Evolutionary conservation across 2,113 vertebrate genomes (phyloP).

Genomic region (Lamprotornis superbus): DNA sequence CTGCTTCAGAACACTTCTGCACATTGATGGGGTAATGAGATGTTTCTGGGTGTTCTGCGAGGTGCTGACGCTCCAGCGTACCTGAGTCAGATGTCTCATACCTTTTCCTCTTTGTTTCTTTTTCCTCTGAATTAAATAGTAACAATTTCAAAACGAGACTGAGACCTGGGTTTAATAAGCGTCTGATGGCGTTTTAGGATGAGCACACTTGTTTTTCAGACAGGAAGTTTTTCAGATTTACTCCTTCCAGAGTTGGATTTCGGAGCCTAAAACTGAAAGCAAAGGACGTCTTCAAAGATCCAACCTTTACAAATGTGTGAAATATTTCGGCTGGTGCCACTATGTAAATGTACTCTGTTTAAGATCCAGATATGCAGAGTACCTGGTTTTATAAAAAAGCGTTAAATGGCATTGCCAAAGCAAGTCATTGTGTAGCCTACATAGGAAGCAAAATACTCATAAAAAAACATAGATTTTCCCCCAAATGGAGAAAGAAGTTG

Average conservation of each 20-base stretch:
- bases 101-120: neutral
- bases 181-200: fast-evolving
- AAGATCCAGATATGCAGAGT: neutral
- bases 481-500: neutral
- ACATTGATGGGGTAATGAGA: fast-evolving
- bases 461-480: neutral
- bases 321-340: neutral
- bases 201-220: too few species aligned
- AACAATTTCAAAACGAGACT: too few species aligned
- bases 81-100: too few species aligned
- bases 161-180: neutral
- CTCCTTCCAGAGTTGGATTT: neutral
- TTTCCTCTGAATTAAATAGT: neutral
- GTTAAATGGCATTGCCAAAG: neutral
- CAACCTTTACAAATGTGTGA: neutral
- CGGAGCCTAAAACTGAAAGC: neutral
- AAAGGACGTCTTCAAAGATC: neutral
- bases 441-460: neutral
- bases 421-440: neutral
- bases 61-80: neutral
- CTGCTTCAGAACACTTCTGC: neutral
- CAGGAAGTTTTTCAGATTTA: neutral
- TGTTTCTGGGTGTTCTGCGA: neutral
- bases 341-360: neutral
- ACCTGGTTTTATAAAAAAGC: neutral